Percentiles rank a stretch among this genome's conserved stretches.
Conservation (phyloP, 2,797 vertebrate species). For the Dryobates pubescens region DNA sequence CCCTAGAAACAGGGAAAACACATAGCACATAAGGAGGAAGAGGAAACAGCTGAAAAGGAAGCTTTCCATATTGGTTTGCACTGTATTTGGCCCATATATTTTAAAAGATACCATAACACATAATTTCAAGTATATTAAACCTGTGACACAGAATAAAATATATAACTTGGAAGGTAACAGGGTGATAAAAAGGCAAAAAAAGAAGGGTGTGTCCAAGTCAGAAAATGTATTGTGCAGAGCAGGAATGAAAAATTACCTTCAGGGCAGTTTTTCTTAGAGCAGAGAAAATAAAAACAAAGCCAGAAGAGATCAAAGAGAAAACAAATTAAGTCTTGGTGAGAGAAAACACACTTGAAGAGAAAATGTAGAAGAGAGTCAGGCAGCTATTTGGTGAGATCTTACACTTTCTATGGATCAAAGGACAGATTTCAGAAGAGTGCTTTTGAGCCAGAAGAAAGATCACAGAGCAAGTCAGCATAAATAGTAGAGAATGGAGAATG, state of each 20-base stretch:
- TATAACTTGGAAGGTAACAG: background rate
- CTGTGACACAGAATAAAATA: background rate
- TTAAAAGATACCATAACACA: background rate
- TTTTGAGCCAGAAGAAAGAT: background rate
- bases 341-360: background rate
- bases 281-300: background rate
- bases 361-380: background rate
- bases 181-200: background rate
- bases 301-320: background rate
- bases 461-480: background rate
- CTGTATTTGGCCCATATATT: background rate
- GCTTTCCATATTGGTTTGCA: background rate
- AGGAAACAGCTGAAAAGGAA: background rate
- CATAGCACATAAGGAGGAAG: background rate
- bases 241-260: background rate
- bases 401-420: constrained; percentile 2
- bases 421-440: background rate
- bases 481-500: background rate
- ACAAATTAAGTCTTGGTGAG: background rate
- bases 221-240: background rate
- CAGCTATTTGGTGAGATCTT: background rate
- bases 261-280: background rate
- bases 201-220: background rate
- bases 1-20: background rate
- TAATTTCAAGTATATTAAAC: background rate